phyloP scores from a whole-genome alignment of 1,140 invertebrate species.

The Drosophila asahinai region DNA sequence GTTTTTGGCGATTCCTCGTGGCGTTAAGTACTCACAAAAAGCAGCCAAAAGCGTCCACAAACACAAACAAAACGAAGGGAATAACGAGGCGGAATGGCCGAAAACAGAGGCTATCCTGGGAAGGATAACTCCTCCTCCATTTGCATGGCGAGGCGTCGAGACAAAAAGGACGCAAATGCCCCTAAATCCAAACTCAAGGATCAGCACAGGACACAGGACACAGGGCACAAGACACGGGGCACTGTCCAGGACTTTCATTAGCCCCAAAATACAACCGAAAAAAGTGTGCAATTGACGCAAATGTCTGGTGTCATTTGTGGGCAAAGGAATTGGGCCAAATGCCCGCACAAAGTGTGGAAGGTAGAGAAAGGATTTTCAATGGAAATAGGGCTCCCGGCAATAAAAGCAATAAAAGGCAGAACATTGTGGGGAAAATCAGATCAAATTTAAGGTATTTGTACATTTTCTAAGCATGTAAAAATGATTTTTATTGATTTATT shows the following conservation, averaged over 20 bases:
- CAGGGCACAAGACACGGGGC: constrained; percentile 1
- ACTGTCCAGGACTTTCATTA: constrained; percentile 47
- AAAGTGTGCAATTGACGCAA: constrained; percentile 38
- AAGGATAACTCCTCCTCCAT: constrained; percentile 29
- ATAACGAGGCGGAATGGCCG: constrained; percentile 4
- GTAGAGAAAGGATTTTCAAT: constrained; percentile 18
- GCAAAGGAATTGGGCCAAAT: constrained; percentile 18
- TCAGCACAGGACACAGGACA: constrained; percentile 21
- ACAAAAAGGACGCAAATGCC: constrained; percentile 34
- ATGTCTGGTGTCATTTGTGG: constrained; percentile 39
- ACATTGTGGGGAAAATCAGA: background rate
- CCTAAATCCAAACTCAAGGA: constrained; percentile 11
- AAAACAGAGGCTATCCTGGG: constrained; percentile 20
- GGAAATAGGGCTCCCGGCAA: background rate
- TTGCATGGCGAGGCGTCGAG: constrained; percentile 53
- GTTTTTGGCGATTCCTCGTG: constrained; percentile 61
- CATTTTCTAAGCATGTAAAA: background rate
- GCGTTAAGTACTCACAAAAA: constrained; percentile 68
- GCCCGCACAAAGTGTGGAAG: constrained; percentile 7
- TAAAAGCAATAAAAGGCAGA: background rate
- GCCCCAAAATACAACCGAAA: constrained; percentile 11
- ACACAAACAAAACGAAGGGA: constrained; percentile 7
- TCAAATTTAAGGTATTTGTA: background rate
- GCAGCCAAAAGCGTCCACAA: constrained; percentile 5
- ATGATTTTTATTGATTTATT: background rate